Evolutionary conservation across 2,888 invertebrate species (phyloP), one percentile per base, ranked within the genome.

Genomic region (Tetranychus piercei): DNA sequence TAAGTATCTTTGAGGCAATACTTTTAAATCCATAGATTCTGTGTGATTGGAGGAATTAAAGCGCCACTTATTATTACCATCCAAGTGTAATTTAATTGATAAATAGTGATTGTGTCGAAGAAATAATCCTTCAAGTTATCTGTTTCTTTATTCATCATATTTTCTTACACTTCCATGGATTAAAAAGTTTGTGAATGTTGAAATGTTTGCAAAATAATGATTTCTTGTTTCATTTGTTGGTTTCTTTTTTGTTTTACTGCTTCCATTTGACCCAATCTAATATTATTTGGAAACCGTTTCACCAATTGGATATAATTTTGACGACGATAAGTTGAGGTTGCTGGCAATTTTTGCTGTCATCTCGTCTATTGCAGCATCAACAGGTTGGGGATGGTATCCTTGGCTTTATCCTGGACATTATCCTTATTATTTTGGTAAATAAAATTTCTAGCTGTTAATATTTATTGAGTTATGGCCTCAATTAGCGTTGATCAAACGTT

Each of bases 331-430:
- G 55, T 55, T 55, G 55, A 55, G 55, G 15, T 55, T 55, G 7
- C 15, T 55, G 6, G 9, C 55, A 55, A 55, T 55, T 55, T 55
- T 55, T 55, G 55, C 55, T 55, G 55, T 55, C 15, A 55, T 55
- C 15, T 55, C 55, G 15, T 55, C 15, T 15, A 55, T 55, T 2
- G 9, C 55, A 55, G 55, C 55, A 55, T 3, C 55, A 55, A 5
- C 55, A 2, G 55, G 55, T 55, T 55, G 55, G 55, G 55, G 55
- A 7, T 55, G 55, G 55, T 55, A 55, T 55, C 55, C 55, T 55
- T 55, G 55, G 55, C 55, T 55, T 55, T 55, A 55, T 55, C 55
- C 55, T 55, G 55, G 55, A 55, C 55, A 55, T 55, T 55, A 55
- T 55, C 55, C 55, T 6, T 55, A 55, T 55, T 55, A 55, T 55